A percentile compares a stretch with the other conserved stretches of the same genome.
phyloP scores from a whole-genome alignment of 2,113 vertebrate genomes.

The Aramus guarauna region DNA sequence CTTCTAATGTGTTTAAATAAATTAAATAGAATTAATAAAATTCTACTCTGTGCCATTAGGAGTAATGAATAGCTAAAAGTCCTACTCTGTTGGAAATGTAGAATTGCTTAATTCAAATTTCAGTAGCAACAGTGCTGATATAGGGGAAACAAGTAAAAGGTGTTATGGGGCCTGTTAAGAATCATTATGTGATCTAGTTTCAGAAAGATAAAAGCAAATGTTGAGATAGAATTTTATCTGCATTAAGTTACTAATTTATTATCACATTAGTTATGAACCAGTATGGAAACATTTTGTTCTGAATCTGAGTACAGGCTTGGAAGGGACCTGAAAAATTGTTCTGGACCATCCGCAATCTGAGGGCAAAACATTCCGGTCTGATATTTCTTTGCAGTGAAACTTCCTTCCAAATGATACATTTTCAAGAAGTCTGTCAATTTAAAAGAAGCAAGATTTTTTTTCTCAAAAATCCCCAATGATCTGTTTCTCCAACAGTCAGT shows the following conservation, averaged over 20 bases:
- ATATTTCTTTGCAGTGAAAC: not conserved
- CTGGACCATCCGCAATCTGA: not conserved
- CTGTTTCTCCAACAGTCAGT: not conserved
- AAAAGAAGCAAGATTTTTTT: not conserved
- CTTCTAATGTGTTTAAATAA: slow-evolving; percentile 53
- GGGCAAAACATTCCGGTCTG: not conserved
- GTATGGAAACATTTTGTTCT: not conserved
- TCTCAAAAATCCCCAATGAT: not conserved
- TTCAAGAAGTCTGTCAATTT: not conserved
- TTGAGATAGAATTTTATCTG: not conserved
- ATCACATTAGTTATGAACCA: not conserved
- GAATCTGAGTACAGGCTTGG: not conserved
- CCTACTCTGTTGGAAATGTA: slow-evolving; percentile 28
- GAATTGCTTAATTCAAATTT: slow-evolving; percentile 38
- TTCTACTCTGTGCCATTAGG: slow-evolving; percentile 26
- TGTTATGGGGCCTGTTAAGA: not conserved
- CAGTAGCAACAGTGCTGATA: not conserved
- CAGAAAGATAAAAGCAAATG: not conserved
- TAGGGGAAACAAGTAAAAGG: not conserved
- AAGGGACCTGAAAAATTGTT: not conserved
- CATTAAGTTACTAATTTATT: not conserved
- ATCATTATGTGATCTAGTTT: not conserved
- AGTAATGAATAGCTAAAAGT: slow-evolving; percentile 54
- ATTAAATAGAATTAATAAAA: slow-evolving; percentile 66
- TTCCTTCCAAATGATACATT: not conserved